Base-by-base conservation (phyloP, 2,797 vertebrate species). In the Sparus aurata region DNA sequence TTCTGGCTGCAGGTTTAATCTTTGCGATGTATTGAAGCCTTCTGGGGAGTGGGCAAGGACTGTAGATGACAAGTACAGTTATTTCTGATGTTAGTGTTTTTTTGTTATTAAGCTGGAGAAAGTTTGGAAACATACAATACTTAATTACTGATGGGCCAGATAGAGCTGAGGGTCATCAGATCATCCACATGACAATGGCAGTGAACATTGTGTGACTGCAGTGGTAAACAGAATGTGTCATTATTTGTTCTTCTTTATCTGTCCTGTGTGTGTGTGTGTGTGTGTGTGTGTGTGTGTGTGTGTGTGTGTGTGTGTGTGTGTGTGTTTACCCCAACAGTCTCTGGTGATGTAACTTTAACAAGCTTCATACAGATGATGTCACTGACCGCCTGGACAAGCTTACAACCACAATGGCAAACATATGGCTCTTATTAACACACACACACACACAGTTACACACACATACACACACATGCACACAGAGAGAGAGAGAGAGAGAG, bases 361-460 rank as follows among this genome's bases (percentile, higher is more conserved):
- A 62, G 68, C 53, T 75, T 53, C 84, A 82, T 34, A 61, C 30
- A 50, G 86, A 90, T 91, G 91, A 92, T 89, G 91, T 92, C 91
- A 93, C 68, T 85, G 88, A 90, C 82, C 57, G 25, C 88, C 76
- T 81, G 87, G 74, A 76, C 77, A 38, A 77, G 75, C 79, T 80
- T 79, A 69, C 77, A 55, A 82, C 78, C 82, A 75, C 79, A 86
- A 71, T 18, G 23, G 67, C 78, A 86, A 71, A 85, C 89, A 91
- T 89, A 83, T 92, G 88, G 69, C 20, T 85, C 55, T 80, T 58
- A 87, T 90, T 85, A 88, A 70, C 77, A 38, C 73, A 65, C 34
- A 11, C 67, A 22, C 54, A 66, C 63, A 53, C 65, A 69, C 15
- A 54, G 22, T 38, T 64, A 43, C 67, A 50, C 46, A 22, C 58